These are phyloP conservation scores for Arrhopalites spinosus DNA, from an alignment of 2,888 invertebrate species.

Conservation along the genomic window DNA sequence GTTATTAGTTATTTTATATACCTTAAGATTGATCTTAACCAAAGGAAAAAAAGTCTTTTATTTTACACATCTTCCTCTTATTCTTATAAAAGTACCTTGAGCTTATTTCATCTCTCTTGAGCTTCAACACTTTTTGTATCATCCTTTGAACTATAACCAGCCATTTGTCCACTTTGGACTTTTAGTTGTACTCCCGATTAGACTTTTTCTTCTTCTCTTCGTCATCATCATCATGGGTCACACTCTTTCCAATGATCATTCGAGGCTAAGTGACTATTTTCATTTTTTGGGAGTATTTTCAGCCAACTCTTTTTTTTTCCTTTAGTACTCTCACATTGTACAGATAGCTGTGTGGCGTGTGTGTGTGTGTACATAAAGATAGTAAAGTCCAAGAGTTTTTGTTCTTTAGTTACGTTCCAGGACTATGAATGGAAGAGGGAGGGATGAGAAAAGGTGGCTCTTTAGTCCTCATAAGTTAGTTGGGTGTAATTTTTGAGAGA, in stretches of 20 bases:
- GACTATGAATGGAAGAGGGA: constrained; percentile 28
- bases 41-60: too few relatives aligned
- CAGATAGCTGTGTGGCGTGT: not conserved
- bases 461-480: constrained; percentile 9
- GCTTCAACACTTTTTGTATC: not conserved
- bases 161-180: too few relatives aligned
- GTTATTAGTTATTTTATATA: too few relatives aligned
- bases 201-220: too few relatives aligned
- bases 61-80: too few relatives aligned
- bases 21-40: too few relatives aligned
- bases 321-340: not conserved
- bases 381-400: not conserved
- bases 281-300: too few relatives aligned
- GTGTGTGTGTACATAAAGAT: not conserved
- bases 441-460: constrained; percentile 31
- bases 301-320: not conserved
- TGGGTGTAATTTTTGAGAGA: constrained; percentile 4
- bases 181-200: too few relatives aligned
- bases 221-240: too few relatives aligned
- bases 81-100: too few relatives aligned
- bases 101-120: not conserved
- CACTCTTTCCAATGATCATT: too few relatives aligned
- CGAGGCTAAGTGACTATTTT: not conserved
- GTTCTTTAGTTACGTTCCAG: not conserved
- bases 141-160: too few relatives aligned